phyloP scores from a whole-genome alignment of 2,797 vertebrate species.

The Dromococcyx pavoninus region DNA sequence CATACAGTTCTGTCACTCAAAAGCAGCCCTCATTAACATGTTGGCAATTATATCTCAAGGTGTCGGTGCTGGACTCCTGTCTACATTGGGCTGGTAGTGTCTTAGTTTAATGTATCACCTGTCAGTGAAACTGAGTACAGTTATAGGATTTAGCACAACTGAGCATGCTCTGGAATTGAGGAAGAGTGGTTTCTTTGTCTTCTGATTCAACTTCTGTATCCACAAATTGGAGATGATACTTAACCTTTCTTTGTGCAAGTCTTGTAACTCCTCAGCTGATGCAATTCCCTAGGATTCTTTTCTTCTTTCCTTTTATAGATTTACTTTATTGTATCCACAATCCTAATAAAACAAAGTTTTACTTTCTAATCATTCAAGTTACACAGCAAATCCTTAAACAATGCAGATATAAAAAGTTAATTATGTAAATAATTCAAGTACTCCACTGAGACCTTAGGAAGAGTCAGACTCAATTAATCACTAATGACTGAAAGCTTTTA shows the following conservation, averaged over 20 bases:
- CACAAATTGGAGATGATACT: background rate
- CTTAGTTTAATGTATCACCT: background rate
- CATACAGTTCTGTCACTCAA: background rate
- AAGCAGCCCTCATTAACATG: background rate
- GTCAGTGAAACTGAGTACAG: background rate
- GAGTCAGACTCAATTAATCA: constrained; percentile 8
- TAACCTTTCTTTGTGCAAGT: background rate
- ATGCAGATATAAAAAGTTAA: background rate
- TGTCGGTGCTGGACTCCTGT: background rate
- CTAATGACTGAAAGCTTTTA: background rate
- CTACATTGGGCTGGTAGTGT: background rate
- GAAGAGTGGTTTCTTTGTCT: background rate
- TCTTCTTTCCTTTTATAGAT: background rate
- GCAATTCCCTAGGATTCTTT: background rate
- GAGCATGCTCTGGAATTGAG: background rate
- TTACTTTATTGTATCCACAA: background rate
- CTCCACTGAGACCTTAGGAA: background rate
- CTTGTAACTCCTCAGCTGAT: background rate
- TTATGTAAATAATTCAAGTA: constrained; percentile 16
- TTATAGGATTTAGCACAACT: background rate
- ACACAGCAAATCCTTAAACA: background rate
- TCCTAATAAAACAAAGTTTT: background rate
- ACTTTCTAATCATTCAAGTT: background rate
- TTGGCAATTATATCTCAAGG: background rate
- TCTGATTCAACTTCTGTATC: background rate